Percentiles rank a stretch among this genome's conserved stretches.
These are phyloP conservation scores for Catajapyx aquilonaris DNA, from an alignment of 1,140 invertebrate species.

Conservation along the genomic window DNA sequence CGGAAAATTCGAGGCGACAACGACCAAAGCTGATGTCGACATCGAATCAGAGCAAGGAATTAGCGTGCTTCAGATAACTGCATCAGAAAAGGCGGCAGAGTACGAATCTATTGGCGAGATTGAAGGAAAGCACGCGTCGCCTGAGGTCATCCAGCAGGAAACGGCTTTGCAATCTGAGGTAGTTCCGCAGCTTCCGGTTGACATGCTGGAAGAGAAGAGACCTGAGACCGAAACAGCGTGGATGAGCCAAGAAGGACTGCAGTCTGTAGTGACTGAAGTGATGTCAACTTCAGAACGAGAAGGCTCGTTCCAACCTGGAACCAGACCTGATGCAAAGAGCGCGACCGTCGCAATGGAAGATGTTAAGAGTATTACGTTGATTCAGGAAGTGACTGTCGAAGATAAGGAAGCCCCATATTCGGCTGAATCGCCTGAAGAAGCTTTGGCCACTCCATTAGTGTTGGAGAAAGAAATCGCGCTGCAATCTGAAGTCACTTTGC, in stretches of 20 bases:
- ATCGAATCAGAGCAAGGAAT: not conserved
- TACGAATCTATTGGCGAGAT: too few species aligned
- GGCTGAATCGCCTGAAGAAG: not conserved
- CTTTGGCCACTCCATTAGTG: not conserved
- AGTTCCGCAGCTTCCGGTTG: not conserved
- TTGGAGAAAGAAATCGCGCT: not conserved
- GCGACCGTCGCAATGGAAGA: not conserved
- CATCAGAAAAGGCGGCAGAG: not conserved
- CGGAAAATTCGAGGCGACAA: not conserved
- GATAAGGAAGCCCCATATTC: not conserved
- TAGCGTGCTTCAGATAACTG: not conserved
- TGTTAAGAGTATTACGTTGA: not conserved
- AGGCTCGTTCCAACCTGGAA: not conserved
- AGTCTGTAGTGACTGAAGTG: not conserved
- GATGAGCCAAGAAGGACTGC: not conserved
- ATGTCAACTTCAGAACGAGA: not conserved
- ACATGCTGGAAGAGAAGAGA: not conserved
- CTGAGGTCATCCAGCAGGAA: not conserved
- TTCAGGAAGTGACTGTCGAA: not conserved
- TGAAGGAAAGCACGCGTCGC: not conserved
- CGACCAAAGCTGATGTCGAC: not conserved
- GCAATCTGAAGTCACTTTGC: not conserved
- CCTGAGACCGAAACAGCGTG: not conserved
- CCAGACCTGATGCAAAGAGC: not conserved
- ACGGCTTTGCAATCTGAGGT: not conserved